Base-by-base conservation (phyloP, 2,797 vertebrate species). In the Sylvilagus floridanus region DNA sequence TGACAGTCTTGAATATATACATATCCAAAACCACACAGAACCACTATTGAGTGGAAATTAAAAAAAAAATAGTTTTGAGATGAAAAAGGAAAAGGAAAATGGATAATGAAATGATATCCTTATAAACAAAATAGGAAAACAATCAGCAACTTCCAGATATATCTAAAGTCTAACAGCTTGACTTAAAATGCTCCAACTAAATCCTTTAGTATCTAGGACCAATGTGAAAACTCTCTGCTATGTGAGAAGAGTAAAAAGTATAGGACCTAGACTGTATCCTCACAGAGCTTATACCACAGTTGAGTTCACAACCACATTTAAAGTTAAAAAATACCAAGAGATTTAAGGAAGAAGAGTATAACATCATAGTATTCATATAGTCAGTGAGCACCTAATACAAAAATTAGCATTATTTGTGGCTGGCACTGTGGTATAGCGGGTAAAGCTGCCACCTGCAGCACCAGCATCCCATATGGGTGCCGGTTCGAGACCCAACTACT, bases 31-130 rank as follows among this genome's bases (percentile, higher is more conserved):
- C 28, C 54, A 19, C 24, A 71, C 0, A 78, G 60, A 89, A 42
- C 10, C 32, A 79, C 37, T 72, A 73, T 2, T 63, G 30, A 30
- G 54, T 16, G 2, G 90, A 79, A 32, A 76, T 14, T 66, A 93
- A 84, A 88, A 62, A 75, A 37, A 47, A 47, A 47, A 47, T n/a
- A 42, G 26, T 68, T 90, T 57, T 21, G 14, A 90, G 42, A 77
- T 81, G 30, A 92, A 95, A 94, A 50, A 35, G 35, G 4, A 83
- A 96, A 78, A 73, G 37, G 42, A 86, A 96, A 97, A 83, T 19
- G 6, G 30, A 88, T 68, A 88, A 73, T 83, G 37, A 96, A 94
- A 85, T 63, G 73, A 73, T 84, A 90, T 28, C 52, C 47, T 96
- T 79, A 85, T 77, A 77, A 87, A 75, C 52, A 93, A 96, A 95